A percentile compares a stretch with the other conserved stretches of the same genome.
These are phyloP conservation scores for Caerostris darwini DNA, from an alignment of 1,140 invertebrate genomes.

Conservation along the genomic window DNA sequence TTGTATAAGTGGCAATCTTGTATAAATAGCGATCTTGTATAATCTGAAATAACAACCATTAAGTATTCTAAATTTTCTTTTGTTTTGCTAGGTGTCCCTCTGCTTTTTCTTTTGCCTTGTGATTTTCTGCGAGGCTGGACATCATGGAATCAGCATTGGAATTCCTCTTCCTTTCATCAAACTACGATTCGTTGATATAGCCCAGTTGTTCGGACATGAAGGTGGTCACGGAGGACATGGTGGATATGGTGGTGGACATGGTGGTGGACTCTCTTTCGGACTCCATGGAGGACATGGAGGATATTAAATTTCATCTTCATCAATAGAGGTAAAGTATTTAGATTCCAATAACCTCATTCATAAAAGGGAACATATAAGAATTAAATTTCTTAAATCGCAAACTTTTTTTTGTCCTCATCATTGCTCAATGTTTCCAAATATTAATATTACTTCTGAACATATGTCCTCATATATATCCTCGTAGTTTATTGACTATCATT, in stretches of 20 bases:
- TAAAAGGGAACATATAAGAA: too few species aligned
- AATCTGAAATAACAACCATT: not conserved
- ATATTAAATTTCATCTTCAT: conserved; percentile 7
- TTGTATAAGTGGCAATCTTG: not conserved
- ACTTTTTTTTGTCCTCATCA: too few species aligned
- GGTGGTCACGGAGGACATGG: conserved; percentile 8
- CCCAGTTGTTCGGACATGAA: conserved; percentile 56
- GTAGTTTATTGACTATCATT: too few species aligned
- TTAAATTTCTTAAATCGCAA: not conserved
- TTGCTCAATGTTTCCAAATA: too few species aligned
- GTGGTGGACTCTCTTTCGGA: conserved; percentile 29
- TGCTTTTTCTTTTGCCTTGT: conserved; percentile 29
- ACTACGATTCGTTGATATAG: conserved; percentile 71
- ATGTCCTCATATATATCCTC: too few species aligned
- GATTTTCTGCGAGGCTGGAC: not conserved
- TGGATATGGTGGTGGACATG: not conserved
- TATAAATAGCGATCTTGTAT: not conserved
- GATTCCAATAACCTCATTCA: not conserved
- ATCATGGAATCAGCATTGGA: conserved; percentile 47
- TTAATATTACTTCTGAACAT: too few species aligned
- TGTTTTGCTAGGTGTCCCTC: conserved; percentile 12
- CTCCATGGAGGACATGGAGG: conserved; percentile 18
- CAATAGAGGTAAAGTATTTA: not conserved
- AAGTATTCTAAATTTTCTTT: not conserved
- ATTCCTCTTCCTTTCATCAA: conserved; percentile 74